Evolutionary conservation across 2,113 vertebrate genomes (phyloP).

Genomic region (Tautogolabrus adspersus): DNA sequence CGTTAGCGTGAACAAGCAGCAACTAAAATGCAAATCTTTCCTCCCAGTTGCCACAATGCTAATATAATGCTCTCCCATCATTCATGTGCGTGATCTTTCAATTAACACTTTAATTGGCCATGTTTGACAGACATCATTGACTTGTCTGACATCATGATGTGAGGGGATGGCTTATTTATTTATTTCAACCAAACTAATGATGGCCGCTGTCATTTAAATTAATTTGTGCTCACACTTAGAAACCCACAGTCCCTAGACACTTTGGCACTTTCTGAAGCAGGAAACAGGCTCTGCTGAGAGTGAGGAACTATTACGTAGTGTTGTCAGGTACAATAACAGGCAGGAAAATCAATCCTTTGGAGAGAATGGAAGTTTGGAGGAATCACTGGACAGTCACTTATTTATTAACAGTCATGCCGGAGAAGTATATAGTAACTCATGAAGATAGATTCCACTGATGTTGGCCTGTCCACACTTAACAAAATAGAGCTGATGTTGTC

Average conservation of each 20-base stretch:
- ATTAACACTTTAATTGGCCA: conserved; percentile 48
- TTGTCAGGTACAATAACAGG: conserved; percentile 8
- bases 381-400: neutral
- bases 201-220: conserved; percentile 19
- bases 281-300: neutral
- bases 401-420: conserved; percentile 12
- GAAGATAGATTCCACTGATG: conserved; percentile 15
- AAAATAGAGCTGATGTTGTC: neutral
- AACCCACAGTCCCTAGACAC: neutral
- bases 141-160: conserved; percentile 14
- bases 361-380: neutral
- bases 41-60: conserved; percentile 3
- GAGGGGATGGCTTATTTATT: conserved; percentile 18
- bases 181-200: conserved; percentile 22
- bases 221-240: neutral
- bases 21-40: conserved; percentile 4
- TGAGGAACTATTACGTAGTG: conserved; percentile 16
- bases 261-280: neutral
- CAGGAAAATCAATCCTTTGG: conserved; percentile 14
- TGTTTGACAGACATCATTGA: conserved; percentile 38
- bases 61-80: neutral
- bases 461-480: neutral
- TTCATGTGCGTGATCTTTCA: conserved; percentile 30
- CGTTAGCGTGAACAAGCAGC: neutral
- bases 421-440: conserved; percentile 12